phyloP scores from a whole-genome alignment of 1,140 invertebrate genomes.

The Trichoplusia ni region DNA sequence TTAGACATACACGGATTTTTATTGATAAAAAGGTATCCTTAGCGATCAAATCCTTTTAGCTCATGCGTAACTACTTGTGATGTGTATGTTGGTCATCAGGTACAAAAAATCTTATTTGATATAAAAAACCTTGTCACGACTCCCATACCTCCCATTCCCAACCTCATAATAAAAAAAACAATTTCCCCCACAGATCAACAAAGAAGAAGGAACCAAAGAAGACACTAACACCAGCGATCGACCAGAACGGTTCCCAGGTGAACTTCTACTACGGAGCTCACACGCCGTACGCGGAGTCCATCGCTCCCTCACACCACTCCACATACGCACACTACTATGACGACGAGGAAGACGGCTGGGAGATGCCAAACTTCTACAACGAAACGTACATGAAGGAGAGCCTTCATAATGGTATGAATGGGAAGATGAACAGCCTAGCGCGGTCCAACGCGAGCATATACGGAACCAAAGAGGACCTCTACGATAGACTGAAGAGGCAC shows the following conservation, averaged over 20 bases:
- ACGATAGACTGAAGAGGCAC: conserved; percentile 96
- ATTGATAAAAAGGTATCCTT: too few relatives aligned
- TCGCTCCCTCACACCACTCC: conserved; percentile 96
- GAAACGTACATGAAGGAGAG: conserved; percentile 98
- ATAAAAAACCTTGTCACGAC: too few relatives aligned
- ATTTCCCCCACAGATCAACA: conserved; percentile 84
- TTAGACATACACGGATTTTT: too few relatives aligned
- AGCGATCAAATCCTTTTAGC: too few relatives aligned
- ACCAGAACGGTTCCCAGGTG: conserved; percentile 94
- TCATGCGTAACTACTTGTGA: too few relatives aligned
- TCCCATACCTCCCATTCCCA: too few relatives aligned
- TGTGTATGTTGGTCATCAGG: too few relatives aligned
- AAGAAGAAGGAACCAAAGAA: conserved; percentile 94
- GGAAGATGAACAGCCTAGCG: conserved; percentile 94
- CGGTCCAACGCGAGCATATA: conserved; percentile 96
- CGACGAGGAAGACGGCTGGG: conserved; percentile 97
- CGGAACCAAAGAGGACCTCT: conserved; percentile 97
- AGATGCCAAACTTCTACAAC: conserved; percentile 98
- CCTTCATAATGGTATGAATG: conserved; percentile 87
- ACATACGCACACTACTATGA: conserved; percentile 98
- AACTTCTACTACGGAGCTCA: conserved; percentile 97
- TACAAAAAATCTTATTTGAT: too few relatives aligned
- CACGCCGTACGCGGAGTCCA: conserved; percentile 95
- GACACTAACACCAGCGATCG: conserved; percentile 91
- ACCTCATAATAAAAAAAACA: too few relatives aligned